Conservation (phyloP, 1,140 invertebrate genomes). For the Micrasema longulum region DNA sequence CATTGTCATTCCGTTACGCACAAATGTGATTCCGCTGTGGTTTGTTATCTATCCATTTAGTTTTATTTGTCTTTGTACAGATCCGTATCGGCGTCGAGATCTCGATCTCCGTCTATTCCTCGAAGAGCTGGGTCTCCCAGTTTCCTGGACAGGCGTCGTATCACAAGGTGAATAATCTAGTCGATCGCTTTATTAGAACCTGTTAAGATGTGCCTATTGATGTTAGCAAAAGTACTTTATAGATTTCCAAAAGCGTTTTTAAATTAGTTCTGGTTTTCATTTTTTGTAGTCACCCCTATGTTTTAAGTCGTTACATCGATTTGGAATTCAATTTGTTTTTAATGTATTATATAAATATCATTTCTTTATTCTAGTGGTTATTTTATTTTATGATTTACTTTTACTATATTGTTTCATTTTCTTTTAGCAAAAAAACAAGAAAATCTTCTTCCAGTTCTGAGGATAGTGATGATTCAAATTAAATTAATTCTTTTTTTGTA, state of each 20-base stretch:
- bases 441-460: slow-evolving; percentile 66
- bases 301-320: no score
- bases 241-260: slow-evolving; percentile 9
- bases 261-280: background rate
- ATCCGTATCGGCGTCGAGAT: slow-evolving; percentile 65
- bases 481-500: slow-evolving; percentile 40
- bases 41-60: no score
- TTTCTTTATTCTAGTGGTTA: slow-evolving; percentile 2
- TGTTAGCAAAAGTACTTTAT: slow-evolving; percentile 13
- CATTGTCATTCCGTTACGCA: no score
- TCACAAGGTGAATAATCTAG: slow-evolving; percentile 82
- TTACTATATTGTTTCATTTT: slow-evolving; percentile 59
- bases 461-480: slow-evolving; percentile 57
- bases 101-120: slow-evolving; percentile 87
- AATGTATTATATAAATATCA: background rate
- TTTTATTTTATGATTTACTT: slow-evolving; percentile 17
- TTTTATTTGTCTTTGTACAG: slow-evolving; percentile 25
- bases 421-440: slow-evolving; percentile 68
- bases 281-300: background rate
- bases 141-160: slow-evolving; percentile 88
- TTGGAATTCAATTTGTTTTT: background rate
- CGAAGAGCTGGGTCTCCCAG: slow-evolving; percentile 89
- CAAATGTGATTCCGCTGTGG: no score
- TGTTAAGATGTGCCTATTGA: background rate
- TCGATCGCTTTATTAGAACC: background rate